Evolutionary conservation across 92 coral and sea anemone species (phyloP).

Genomic region (Zoanthus solanderi): DNA sequence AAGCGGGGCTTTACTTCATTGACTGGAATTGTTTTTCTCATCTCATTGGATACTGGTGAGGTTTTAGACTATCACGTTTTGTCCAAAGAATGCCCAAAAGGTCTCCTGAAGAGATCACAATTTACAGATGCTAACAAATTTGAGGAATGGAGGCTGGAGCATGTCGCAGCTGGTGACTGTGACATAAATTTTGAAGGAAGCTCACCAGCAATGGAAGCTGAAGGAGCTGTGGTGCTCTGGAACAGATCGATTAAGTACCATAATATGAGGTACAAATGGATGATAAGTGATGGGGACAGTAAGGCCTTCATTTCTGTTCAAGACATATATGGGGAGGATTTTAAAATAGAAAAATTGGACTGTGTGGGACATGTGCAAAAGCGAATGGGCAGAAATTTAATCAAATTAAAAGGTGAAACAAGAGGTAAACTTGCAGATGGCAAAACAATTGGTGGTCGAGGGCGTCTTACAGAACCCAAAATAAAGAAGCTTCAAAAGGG

Average conservation of each 20-base stretch:
- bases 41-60: constrained; percentile 64
- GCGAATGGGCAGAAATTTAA: constrained; percentile 59
- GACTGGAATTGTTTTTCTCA: constrained; percentile 62
- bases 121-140: constrained; percentile 7
- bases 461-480: constrained; percentile 48
- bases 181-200: constrained; percentile 57
- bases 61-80: constrained; percentile 58
- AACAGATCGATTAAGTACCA: constrained; percentile 38
- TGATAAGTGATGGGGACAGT: constrained; percentile 65
- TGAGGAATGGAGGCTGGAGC: constrained; percentile 47
- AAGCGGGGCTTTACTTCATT: constrained; percentile 48
- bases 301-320: constrained; percentile 51
- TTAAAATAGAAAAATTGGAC: constrained; percentile 49
- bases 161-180: constrained; percentile 46
- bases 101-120: constrained; percentile 40
- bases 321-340: constrained; percentile 34
- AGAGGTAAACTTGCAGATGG: constrained; percentile 61
- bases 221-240: constrained; percentile 56
- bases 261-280: constrained; percentile 61
- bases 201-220: constrained; percentile 63
- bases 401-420: constrained; percentile 40
- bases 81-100: constrained; percentile 53
- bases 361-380: constrained; percentile 70
- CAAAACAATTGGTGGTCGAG: constrained; percentile 54
- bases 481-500: constrained; percentile 52